Conservation (phyloP, 2,797 vertebrate genomes). For the Iguana delicatissima region DNA sequence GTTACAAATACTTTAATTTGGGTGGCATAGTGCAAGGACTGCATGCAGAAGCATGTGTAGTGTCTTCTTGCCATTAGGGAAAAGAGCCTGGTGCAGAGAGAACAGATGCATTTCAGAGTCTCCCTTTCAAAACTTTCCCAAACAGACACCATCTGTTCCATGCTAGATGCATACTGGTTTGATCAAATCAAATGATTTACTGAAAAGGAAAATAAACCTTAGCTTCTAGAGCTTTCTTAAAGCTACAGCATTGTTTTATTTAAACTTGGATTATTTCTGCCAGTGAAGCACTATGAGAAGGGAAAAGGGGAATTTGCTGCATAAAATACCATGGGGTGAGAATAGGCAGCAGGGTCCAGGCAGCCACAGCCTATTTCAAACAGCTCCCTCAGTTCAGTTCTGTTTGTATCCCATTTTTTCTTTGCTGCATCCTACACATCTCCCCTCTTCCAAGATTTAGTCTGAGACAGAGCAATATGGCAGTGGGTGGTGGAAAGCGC, state of each 20-base stretch:
- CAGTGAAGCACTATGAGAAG: neutral
- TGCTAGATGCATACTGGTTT: slow-evolving; percentile 74
- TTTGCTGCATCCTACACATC: neutral
- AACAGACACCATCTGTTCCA: slow-evolving; percentile 78
- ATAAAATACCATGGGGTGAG: neutral
- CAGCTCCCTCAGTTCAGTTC: neutral
- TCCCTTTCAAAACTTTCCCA: slow-evolving; percentile 77
- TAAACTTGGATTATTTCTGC: slow-evolving; percentile 16
- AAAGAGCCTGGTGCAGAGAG: slow-evolving; percentile 63
- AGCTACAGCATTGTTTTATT: slow-evolving; percentile 59
- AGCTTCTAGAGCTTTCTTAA: slow-evolving; percentile 75
- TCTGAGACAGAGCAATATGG: neutral
- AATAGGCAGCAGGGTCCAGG: neutral
- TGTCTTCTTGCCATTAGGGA: slow-evolving; percentile 60
- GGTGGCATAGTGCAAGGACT: slow-evolving; percentile 15
- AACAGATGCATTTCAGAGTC: slow-evolving; percentile 75
- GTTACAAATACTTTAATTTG: slow-evolving; percentile 38
- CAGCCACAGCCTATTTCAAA: neutral
- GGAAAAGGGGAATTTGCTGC: neutral
- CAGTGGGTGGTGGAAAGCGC: too few species aligned
- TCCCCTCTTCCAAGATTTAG: neutral
- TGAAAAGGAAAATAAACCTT: slow-evolving; percentile 76
- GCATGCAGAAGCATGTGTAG: slow-evolving; percentile 54
- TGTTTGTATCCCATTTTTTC: neutral
- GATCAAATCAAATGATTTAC: slow-evolving; percentile 78